Base-by-base conservation (phyloP, 2,113 vertebrate species). In the Mesoclemmys tuberculata region DNA sequence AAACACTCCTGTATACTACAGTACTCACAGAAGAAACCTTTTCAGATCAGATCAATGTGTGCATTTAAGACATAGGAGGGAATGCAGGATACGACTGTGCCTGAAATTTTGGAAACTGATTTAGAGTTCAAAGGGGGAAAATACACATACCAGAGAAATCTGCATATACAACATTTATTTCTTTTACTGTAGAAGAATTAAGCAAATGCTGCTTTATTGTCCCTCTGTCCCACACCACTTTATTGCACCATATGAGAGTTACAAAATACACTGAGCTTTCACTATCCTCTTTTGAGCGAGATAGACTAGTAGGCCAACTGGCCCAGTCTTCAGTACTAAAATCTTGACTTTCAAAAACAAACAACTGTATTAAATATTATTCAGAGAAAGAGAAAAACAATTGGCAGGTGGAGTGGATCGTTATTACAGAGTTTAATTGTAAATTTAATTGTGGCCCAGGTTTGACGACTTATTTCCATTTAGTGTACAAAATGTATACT, bases 391-490 rank as follows among this genome's bases (percentile, higher is more conserved):
- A 92, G 31, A 71, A 80, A 93, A 92, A 87, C 29, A 82, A 41
- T 5, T 87, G 88, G 6, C 56, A 74, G 31, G 21, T 54, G 58
- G 38, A 35, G 52, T 55, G 91, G 48, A 74, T 41, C 77, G 80
- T 75, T 93, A 85, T 85, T 80, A 31, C 82, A 95, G 52, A 92
- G 26, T 51, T n/a, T n/a, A n/a, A 80, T 54, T 35, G 27, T 55
- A 48, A 31, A 4, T 88, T 82, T 21, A 78, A 82, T 4, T 90
- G 85, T 54, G 91, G 92, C 52, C 11, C 64, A 87, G 82, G 78
- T 58, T 91, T 80, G 80, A 90, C 46, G 51, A 82, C n/a, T 82
- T 14, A 58, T 95, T 96, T 90, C 85, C 81, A 78, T 7, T 48
- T 35, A 51, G 68, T 1, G 77, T 89, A 22, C 78, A 55, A 93